Percentiles rank a stretch among this genome's conserved stretches.
These are phyloP conservation scores for Patella depressa DNA, from an alignment of 2,888 invertebrate genomes.

Conservation along the genomic window DNA sequence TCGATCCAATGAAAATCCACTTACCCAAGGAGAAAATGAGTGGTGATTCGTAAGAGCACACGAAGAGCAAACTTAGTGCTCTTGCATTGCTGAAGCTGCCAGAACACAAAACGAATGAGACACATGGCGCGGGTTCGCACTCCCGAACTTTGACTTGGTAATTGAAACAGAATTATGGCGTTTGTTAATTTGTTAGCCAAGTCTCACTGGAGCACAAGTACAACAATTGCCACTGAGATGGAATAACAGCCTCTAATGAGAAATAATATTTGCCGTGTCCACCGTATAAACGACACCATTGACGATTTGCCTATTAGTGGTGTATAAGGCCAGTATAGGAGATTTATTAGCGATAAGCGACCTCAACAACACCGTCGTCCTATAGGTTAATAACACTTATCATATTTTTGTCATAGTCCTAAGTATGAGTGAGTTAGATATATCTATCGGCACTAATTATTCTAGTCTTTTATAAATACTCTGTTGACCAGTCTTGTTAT, in stretches of 20 bases:
- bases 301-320: too few species aligned
- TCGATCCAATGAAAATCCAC: conserved; percentile 10
- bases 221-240: background rate
- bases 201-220: too few species aligned
- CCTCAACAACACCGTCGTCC: too few species aligned
- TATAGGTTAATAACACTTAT: too few species aligned
- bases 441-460: too few species aligned
- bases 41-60: background rate
- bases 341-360: too few species aligned
- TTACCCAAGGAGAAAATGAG: conserved; percentile 1
- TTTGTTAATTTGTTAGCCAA: conserved; percentile 1
- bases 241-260: background rate
- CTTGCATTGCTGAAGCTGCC: conserved; percentile 3
- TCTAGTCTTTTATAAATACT: too few species aligned
- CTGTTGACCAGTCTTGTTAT: too few species aligned
- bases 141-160: background rate
- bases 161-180: background rate
- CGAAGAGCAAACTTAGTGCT: conserved; percentile 1
- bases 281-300: too few species aligned
- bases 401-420: too few species aligned
- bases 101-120: background rate
- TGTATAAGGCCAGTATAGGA: too few species aligned
- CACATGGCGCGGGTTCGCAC: background rate
- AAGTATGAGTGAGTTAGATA: too few species aligned
- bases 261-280: conserved; percentile 2